Evolutionary conservation across 2,113 vertebrate genomes (phyloP).

Genomic region (Psophia crepitans): DNA sequence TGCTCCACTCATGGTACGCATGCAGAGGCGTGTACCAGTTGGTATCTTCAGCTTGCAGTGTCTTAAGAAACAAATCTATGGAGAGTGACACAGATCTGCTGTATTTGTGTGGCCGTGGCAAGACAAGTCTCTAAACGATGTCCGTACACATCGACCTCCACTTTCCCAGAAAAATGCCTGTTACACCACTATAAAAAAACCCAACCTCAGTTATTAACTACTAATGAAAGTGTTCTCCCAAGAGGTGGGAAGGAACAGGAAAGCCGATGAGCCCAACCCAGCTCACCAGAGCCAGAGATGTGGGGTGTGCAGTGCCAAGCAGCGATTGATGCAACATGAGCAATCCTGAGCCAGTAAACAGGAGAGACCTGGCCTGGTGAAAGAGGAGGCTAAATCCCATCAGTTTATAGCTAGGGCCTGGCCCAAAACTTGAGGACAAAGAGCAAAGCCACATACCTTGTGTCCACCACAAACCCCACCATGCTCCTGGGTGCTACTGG

Average conservation of each 20-base stretch:
- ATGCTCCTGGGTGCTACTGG: not conserved
- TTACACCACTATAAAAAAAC: not conserved
- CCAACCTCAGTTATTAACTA: not conserved
- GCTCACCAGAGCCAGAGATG: not conserved
- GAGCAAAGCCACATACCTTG: not conserved
- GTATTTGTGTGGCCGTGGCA: not conserved
- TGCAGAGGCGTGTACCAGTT: not conserved
- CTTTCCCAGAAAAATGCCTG: slow-evolving; percentile 26
- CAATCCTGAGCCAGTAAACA: not conserved
- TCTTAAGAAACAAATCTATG: not conserved
- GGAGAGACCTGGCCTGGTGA: not conserved
- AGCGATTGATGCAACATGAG: not conserved
- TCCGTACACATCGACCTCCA: not conserved
- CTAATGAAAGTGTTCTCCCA: not conserved
- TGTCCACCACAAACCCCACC: not conserved
- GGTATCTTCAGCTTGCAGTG: not conserved
- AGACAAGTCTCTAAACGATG: not conserved
- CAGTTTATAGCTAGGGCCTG: not conserved
- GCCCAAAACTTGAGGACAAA: not conserved
- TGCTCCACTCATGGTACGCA: fast-evolving
- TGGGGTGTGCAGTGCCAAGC: not conserved
- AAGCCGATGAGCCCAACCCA: slow-evolving; percentile 3
- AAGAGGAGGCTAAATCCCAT: not conserved
- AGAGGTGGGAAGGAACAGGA: slow-evolving; percentile 19
- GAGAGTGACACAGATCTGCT: not conserved